phyloP scores from a whole-genome alignment of 2,797 vertebrate species.

The Trichosurus vulpecula region DNA sequence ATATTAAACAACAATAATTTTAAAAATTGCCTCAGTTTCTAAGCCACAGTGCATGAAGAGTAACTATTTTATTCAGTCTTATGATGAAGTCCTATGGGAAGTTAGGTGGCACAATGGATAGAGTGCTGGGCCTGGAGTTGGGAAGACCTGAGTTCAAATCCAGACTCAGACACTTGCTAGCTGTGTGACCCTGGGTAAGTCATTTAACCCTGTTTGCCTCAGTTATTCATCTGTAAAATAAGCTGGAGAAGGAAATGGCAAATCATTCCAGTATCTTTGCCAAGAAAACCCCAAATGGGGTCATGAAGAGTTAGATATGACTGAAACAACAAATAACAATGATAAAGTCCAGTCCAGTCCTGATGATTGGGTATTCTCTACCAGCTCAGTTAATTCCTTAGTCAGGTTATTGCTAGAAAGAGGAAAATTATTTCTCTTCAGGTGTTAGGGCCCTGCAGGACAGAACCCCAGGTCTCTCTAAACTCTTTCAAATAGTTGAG shows the following conservation, averaged over 20 bases:
- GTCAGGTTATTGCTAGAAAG: background rate
- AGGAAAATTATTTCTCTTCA: background rate
- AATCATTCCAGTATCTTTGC: background rate
- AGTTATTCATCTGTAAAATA: no score
- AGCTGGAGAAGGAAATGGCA: background rate
- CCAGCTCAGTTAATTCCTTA: background rate
- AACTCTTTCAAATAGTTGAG: background rate
- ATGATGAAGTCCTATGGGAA: background rate
- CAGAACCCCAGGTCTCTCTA: background rate
- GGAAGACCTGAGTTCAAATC: background rate
- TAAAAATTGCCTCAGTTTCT: background rate
- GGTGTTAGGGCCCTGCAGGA: background rate
- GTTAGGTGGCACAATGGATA: background rate
- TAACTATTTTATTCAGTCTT: background rate
- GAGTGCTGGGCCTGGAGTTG: background rate
- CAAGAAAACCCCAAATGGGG: background rate
- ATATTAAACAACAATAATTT: background rate
- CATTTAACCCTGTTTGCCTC: no score
- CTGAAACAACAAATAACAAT: background rate
- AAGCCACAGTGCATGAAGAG: background rate
- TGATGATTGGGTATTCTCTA: background rate
- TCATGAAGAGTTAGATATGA: background rate
- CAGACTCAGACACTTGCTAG: background rate
- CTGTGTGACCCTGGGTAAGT: background rate
- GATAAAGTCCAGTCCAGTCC: background rate